Base-by-base conservation (phyloP, 2,797 vertebrate species). In the Acrocephalus scirpaceus region DNA sequence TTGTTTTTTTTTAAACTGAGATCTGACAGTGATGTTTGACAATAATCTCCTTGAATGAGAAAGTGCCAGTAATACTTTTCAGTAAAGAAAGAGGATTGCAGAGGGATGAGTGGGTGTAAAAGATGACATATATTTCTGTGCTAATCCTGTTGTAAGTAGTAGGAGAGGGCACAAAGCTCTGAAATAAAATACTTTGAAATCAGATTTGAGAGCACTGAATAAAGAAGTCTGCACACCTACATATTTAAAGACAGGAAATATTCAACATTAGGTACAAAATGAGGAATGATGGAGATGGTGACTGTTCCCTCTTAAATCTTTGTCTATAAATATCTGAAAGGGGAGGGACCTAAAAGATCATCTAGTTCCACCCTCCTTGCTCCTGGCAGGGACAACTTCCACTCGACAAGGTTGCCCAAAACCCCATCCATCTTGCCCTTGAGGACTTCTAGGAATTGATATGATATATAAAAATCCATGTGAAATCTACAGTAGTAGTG, bases 101-200 rank as follows among this genome's bases (percentile, higher is more conserved):
- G 22, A 40, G 7, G 25, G 25, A 60, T 60, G 8, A 75, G 53
- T 67, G 27, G 58, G 44, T 85, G 54, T 32, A 74, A 74, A 86
- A 85, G 27, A 62, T 79, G 48, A 47, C 51, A 62, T 38, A 17
- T 32, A 66, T 77, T 77, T 92, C 36, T 50, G 11, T 74, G 23
- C 29, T 65, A 76, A 80, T 86, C 38, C 65, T 70, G 10, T 30
- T 79, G 29, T 80, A 83, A 73, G 60, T 61, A 56, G 34, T 57
- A 84, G 22, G 17, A 87, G 38, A 73, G 50, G n/a, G 47, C 20
- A 56, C 25, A 82, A 2, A 73, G 34, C 18, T 86, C 38, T 88
- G 26, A 45, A 56, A 34, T 66, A 76, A 81, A 57, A 32, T 27
- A 29, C 34, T 86, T 66, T 90, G 71, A 93, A 88, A 88, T 61